phyloP scores from a whole-genome alignment of 2,888 invertebrate species.

The Lamellibrachia satsuma region DNA sequence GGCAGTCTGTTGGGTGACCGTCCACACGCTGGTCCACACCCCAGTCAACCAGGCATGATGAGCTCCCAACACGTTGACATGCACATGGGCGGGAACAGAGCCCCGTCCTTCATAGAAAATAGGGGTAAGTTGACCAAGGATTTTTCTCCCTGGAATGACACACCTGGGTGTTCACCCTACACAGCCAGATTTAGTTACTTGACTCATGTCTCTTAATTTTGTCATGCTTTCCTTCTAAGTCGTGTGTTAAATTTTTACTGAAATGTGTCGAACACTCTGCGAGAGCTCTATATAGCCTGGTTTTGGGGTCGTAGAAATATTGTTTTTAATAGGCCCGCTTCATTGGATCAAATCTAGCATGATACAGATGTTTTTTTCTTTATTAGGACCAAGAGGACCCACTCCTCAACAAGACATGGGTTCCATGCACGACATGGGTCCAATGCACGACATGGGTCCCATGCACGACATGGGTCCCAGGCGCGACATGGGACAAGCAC shows the following conservation, averaged over 20 bases:
- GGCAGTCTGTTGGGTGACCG: neutral
- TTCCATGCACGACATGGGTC: no score
- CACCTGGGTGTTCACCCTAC: no score
- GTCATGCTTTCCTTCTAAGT: no score
- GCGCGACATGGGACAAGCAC: neutral
- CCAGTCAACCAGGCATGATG: slow-evolving; percentile 7
- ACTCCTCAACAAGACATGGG: neutral
- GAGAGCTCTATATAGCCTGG: no score
- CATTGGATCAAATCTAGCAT: neutral
- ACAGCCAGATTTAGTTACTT: no score
- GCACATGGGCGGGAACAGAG: neutral
- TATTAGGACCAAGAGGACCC: neutral
- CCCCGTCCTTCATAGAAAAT: neutral
- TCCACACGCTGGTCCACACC: slow-evolving; percentile 20
- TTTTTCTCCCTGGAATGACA: no score
- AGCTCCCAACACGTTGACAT: neutral
- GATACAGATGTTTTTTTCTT: neutral
- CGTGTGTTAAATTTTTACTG: no score
- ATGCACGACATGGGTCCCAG: neutral
- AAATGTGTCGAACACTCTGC: no score
- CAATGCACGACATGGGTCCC: no score
- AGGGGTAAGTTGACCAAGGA: neutral
- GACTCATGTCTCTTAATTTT: no score
- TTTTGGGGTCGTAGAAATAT: neutral
- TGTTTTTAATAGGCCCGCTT: neutral